Base-by-base conservation (phyloP, 2,797 vertebrate species). In the Dipus sagitta region DNA sequence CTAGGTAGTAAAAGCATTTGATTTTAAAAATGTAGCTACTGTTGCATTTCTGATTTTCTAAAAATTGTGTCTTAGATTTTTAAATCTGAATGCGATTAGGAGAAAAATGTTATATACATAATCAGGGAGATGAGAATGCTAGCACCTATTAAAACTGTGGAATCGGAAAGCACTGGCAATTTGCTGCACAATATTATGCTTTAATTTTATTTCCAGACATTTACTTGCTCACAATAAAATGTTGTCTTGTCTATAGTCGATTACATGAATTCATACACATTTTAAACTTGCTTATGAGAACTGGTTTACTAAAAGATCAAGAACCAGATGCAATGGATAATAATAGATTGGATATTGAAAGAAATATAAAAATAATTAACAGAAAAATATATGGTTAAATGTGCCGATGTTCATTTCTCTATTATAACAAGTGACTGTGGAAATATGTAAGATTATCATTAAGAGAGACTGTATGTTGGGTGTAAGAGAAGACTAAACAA, bases 1-100 rank as follows among this genome's bases (percentile, higher is more conserved):
- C 18, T 71, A 17, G 34, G 6, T 12, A 30, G 28, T 21, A 58
- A 86, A 54, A 86, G 30, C 24, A 38, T 28, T 75, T 42, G 64
- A 8, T 71, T 71, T 83, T 84, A 32, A 74, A 79, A 92, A 67
- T 72, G 13, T 10, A 47, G 20, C n/a, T 78, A 18, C 54, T 93
- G 62, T 14, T 54, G 9, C 0, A 62, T 71, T 47, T 68, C 23
- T 15, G 38, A 80, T 30, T 83, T 95, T 38, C 38, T 20, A 71
- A 81, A 86, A 76, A 34, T 76, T 5, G 54, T 20, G 42, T 52
- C 17, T 58, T 86, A 47, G 58, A 14, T 64, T 38, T 75, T 58
- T n/a, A 70, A 34, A 34, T 89, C 13, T 83, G 62, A 38, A 47
- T 65, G 60, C n/a, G 64, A 42, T 23, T 67, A 62, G 52, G 74